Evolutionary conservation across 2,888 invertebrate species (phyloP), one percentile per base, ranked within the genome.

Genomic region (Meteorus cinctellus): DNA sequence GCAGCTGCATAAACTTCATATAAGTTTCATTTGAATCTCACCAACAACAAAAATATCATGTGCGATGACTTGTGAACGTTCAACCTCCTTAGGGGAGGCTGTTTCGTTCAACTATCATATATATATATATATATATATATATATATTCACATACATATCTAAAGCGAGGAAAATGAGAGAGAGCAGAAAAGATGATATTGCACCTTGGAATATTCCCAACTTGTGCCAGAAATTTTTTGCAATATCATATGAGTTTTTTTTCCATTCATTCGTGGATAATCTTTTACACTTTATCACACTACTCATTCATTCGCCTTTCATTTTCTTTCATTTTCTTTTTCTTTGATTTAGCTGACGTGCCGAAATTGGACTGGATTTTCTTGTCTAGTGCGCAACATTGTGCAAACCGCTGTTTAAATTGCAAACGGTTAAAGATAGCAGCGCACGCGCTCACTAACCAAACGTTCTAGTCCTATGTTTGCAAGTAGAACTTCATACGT

Each of bases 291-390:
- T 41, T 41, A 41, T 41, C 8, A 41, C 12, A 41, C 12, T 10
- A 41, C 41, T 12, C 41, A 8, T 41, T 41, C 41, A 12, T 66
- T 41, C 2, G 24, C 0, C 6, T 55, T 55, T 55, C 4, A 12
- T n/a, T 31, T 55, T 0, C 6, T 55, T 55, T 55, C 4, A 12
- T n/a, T 31, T 16, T 27, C 12, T 16, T 19, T 27, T 16, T 48
- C 8, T 19, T 29, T 24, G 55, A 29, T 59, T 69, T 31, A 31
- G 69, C 55, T 59, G 34, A 34, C 34, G 34, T 19, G 34, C 55
- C n/a, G 59, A 69, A 69, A 69, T 69, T 34, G 55, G n/a, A 55
- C 8, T 24, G 69, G 59, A 69, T 69, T 69, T 69, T 69, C 59
- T 55, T 31, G 69, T 55, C 55, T 69, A 55, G 55, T 48, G n/a